Base-by-base conservation (phyloP, 2,888 invertebrate species). In the Megaustenia siamemsis region DNA sequence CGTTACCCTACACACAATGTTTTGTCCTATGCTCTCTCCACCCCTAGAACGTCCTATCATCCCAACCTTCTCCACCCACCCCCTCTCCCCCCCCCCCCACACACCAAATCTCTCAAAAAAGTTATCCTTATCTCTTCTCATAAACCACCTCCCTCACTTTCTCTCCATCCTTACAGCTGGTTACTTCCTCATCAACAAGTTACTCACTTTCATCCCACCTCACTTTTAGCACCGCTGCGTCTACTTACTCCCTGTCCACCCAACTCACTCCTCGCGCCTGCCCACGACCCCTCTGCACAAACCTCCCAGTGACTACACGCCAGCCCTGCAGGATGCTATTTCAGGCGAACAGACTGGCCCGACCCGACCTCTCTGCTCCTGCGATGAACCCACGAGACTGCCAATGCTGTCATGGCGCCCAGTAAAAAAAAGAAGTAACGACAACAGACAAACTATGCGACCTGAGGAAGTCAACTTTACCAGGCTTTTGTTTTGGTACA, bases 251-350 rank as follows among this genome's bases (percentile, higher is more conserved):
- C 18, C 66, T 32, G 35, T 35, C 28, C 28, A n/a, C 24, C 63
- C 63, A 4, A n/a, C 63, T 1, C 63, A 63, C 18, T 68, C 38
- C 18, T 10, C 68, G 38, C 40, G 28, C 21, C 21, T 24, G 4
- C 18, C 43, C 43, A 45, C 71, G 43, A 40, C 40, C 15, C 4
- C 68, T 45, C 40, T 71, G 71, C 71, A 71, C 71, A 45, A 40
- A 35, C n/a, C 71, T 43, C 71, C 43, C 71, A 40, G n/a, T n/a
- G 43, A 43, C 43, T 45, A 28, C 71, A 40, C n/a, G 71, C 71
- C 43, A 43, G 71, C n/a, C n/a, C 12, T 43, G 43, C 71, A 43
- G 71, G 71, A 71, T 71, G 43, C 71, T 71, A 71, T 71, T 71
- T 43, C 43, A 71, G 71, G 71, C 71, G 24, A 24, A 15, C 71